phyloP scores from a whole-genome alignment of 1,140 invertebrate species.

The Leptestheria dahalacensis region DNA sequence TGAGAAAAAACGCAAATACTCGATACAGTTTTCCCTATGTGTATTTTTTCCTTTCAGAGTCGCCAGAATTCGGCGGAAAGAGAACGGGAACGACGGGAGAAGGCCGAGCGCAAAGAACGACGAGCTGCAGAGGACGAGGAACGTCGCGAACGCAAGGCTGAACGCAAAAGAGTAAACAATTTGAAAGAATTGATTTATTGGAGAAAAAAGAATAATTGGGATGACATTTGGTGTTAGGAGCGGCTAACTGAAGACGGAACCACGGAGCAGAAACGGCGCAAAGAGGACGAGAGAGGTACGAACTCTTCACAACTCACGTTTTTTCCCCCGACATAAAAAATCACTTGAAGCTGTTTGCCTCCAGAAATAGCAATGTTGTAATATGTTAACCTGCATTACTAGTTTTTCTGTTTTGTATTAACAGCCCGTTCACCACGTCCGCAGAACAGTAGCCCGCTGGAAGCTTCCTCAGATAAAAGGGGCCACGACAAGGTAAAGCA shows the following conservation, averaged over 20 bases:
- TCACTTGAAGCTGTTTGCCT: background rate
- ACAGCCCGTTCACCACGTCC: background rate
- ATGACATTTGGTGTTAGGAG: background rate
- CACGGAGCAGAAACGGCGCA: background rate
- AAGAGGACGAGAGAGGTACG: background rate
- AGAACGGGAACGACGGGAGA: conserved; percentile 1
- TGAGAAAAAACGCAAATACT: background rate
- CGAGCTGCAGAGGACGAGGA: conserved; percentile 1
- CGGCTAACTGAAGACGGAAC: background rate
- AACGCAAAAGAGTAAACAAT: conserved; percentile 1
- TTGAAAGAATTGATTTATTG: background rate
- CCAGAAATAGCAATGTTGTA: background rate
- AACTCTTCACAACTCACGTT: background rate
- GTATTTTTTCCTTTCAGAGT: background rate
- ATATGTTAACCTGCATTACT: background rate
- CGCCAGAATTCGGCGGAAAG: background rate
- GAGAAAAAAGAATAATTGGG: background rate
- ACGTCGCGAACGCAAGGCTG: conserved; percentile 1
- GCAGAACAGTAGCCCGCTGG: background rate
- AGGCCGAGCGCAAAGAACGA: conserved; percentile 8
- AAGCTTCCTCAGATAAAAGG: background rate
- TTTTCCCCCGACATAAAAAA: background rate
- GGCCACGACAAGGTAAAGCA: conserved; percentile 1
- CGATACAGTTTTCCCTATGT: background rate
- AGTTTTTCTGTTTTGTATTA: background rate